Base-by-base conservation (phyloP, 2,888 invertebrate species). In the Tuta absoluta region DNA sequence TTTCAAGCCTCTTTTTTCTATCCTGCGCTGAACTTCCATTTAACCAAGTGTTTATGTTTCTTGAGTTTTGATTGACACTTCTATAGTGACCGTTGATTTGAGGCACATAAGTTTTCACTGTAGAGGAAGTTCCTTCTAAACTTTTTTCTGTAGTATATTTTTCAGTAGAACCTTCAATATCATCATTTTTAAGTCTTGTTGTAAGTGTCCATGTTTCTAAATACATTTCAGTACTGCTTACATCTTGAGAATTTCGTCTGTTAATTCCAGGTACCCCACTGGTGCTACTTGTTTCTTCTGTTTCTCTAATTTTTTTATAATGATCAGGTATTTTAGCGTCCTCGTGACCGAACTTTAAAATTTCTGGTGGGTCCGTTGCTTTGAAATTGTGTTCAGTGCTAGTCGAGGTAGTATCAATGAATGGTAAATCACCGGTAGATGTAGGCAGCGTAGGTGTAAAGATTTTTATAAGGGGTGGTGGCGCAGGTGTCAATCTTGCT, bases 61-160 rank as follows among this genome's bases (percentile, higher is more conserved):
- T 74, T 0, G 76, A 75, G 68, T 84, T 84, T 67, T 78, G 78
- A 66, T 80, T 81, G 14, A 83, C 72, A 67, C 79, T 86, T 73
- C 89, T 81, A 58, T 89, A 87, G 71, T 91, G 91, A 12, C 91
- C 89, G 67, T 91, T 91, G 60, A 86, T 84, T 74, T 86, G 89
- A 3, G 89, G 89, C 21, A 87, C 85, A 62, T 87, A 88, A 0
- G 84, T 86, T 66, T 77, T 76, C 28, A 70, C 68, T 45, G 75
- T 77, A 7, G 78, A 77, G 0, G 75, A 68, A 65, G 63, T 37
- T 33, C 66, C 69, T 61, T 53, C 24, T 51, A 65, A 59, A 23
- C 61, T 65, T 12, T 60, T 62, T 65, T 62, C 62, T 67, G 63
- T 48, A 59, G 48, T 23, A 49, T 33, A 38, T 63, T 49, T 37